Base-by-base conservation (phyloP, 1,140 invertebrate genomes). In the Heliconius nattereri region DNA sequence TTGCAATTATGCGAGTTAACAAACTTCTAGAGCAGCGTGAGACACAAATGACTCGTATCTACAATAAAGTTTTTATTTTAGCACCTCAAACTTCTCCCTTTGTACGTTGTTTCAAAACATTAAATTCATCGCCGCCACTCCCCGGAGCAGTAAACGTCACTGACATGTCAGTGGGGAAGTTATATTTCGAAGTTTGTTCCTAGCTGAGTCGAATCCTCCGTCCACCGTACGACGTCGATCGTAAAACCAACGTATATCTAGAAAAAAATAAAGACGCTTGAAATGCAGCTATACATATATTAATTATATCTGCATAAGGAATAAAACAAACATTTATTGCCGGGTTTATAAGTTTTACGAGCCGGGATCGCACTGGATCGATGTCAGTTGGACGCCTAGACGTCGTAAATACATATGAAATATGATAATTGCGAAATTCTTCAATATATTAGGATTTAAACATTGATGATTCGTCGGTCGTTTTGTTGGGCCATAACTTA, bases 401-500 rank as follows among this genome's bases (percentile, higher is more conserved):
- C 89, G 88, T 94, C 93, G 93, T 94, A 94, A 94, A 94, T 89
- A 91, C 85, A 86, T 90, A 91, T 94, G 93, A 94, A 93, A 91
- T 94, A 94, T 94, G 92, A 94, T 94, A 94, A 94, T 94, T 94
- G 92, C 91, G 83, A 93, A 93, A 93, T 93, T 94, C 93, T 94
- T 90, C 88, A 93, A 93, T 93, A 93, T 93, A 94, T 94, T 93
- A 92, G 89, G 90, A 93, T 93, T 93, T 91, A 89, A 92, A 90
- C 92, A 93, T 94, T 94, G 91, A 92, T 89, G 92, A 93, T 92
- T 90, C 90, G 86, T 82, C 84, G 88, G 92, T 92, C 90, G 92
- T 94, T 94, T 93, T 92, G 92, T 93, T 84, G 86, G 87, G 84
- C 87, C 85, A 91, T 94, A 94, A 94, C 90, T 92, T 75, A 78